phyloP scores from a whole-genome alignment of 2,113 vertebrate genomes.

The Saccopteryx leptura region DNA sequence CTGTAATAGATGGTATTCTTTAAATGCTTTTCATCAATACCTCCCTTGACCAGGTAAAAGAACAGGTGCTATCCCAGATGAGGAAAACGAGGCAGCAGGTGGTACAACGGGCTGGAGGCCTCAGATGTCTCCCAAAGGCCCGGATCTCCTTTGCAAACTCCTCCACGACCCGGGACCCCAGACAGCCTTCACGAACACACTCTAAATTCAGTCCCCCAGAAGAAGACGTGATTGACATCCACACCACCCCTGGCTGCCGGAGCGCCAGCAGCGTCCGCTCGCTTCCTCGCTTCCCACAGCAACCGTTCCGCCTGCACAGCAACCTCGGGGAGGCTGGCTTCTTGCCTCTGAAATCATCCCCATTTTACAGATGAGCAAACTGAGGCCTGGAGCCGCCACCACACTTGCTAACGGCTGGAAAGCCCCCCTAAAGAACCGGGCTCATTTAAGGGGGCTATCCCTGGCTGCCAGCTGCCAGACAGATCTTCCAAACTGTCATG shows the following conservation, averaged over 20 bases:
- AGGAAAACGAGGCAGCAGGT: background rate
- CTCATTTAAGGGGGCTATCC: no score
- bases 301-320: no score
- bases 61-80: background rate
- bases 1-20: background rate
- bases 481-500: background rate
- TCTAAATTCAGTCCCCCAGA: background rate
- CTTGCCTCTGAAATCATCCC: no score
- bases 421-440: background rate
- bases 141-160: background rate
- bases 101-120: background rate
- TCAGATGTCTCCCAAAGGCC: accelerated
- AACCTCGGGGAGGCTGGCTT: no score
- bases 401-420: no score
- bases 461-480: accelerated
- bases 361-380: no score
- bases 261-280: no score
- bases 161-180: background rate
- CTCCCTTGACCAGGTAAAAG: background rate
- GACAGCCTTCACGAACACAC: background rate
- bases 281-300: no score
- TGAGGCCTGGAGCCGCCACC: no score
- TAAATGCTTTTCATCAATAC: background rate
- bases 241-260: no score
- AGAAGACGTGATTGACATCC: background rate